Evolutionary conservation across 1,140 invertebrate genomes (phyloP), one percentile per base, ranked within the genome.

Genomic region (Scaptomyza pallida): DNA sequence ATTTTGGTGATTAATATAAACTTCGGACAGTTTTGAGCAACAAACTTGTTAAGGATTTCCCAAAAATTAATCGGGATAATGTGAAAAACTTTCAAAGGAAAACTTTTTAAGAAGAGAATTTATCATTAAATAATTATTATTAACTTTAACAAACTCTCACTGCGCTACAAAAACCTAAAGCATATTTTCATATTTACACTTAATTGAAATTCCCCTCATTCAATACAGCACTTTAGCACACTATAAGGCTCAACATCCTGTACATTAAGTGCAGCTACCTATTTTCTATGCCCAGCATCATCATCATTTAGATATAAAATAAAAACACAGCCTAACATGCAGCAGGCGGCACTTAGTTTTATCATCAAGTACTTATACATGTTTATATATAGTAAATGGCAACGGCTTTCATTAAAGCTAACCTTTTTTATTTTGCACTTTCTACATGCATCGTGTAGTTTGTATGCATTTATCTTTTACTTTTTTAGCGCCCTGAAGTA

Each of bases 361-460:
- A 67, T 82, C 74, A 78, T 78, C 71, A 63, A 57, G 48, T 60
- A 76, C 57, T n/a, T n/a, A n/a, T n/a, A n/a, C n/a, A n/a, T n/a
- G 70, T 78, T 35, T 12, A 8, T 35, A 70, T 78, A 63, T 26
- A n/a, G 23, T 78, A n/a, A n/a, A n/a, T n/a, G n/a, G 73, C 77
- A 78, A 47, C 59, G 63, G 63, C 69, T 81, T 78, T 81, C 70
- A 82, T 81, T 81, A 74, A 45, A 70, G 72, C 70, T 71, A 78
- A 10, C 5, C 37, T 68, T 56, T 62, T 13, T 23, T 50, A n/a
- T 30, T 51, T 23, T 55, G 15, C 12, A 33, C 30, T 30, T 45
- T 35, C 54, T 16, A 1, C 17, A 16, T 16, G 23, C 44, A n/a
- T 55, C n/a, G 9, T 57, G 40, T 4, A 4, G 9, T n/a, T n/a